These are phyloP conservation scores for Phyllotreta cruciferae DNA, from an alignment of 2,888 invertebrate genomes.

Conservation along the genomic window DNA sequence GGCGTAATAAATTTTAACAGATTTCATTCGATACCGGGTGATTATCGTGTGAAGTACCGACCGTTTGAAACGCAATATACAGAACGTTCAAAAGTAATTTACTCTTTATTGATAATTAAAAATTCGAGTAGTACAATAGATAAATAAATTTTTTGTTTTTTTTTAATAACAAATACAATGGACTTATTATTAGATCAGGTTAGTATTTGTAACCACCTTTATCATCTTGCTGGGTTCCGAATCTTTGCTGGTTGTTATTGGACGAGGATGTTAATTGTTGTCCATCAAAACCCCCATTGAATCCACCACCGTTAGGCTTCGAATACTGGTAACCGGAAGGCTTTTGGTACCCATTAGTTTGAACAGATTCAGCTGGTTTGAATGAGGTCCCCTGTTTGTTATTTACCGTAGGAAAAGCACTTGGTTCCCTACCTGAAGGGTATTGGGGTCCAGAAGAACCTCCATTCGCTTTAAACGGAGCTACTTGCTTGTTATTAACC, in stretches of 20 bases:
- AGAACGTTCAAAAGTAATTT: no score
- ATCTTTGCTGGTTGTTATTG: constrained; percentile 1
- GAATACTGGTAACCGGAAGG: background rate
- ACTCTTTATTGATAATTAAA: no score
- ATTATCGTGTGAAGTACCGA: no score
- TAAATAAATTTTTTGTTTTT: no score
- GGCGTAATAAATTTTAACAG: no score
- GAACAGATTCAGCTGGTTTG: background rate
- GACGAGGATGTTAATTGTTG: no score
- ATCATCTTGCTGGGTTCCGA: constrained; percentile 24
- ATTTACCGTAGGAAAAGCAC: constrained; percentile 12
- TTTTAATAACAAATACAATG: no score
- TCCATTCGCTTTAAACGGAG: background rate
- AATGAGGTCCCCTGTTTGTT: constrained; percentile 9
- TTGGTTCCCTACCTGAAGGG: background rate
- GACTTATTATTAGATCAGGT: background rate
- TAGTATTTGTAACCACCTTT: constrained; percentile 31
- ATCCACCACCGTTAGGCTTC: no score
- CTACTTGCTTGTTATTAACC: constrained; percentile 11
- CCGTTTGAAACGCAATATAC: no score
- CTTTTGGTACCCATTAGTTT: background rate
- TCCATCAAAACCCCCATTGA: no score
- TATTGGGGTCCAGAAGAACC: background rate
- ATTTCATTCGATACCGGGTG: no score
- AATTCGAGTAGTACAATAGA: no score